Evolutionary conservation across 2,888 invertebrate genomes (phyloP), one percentile per base, ranked within the genome.

Genomic region (Nemotelus nigrinus): DNA sequence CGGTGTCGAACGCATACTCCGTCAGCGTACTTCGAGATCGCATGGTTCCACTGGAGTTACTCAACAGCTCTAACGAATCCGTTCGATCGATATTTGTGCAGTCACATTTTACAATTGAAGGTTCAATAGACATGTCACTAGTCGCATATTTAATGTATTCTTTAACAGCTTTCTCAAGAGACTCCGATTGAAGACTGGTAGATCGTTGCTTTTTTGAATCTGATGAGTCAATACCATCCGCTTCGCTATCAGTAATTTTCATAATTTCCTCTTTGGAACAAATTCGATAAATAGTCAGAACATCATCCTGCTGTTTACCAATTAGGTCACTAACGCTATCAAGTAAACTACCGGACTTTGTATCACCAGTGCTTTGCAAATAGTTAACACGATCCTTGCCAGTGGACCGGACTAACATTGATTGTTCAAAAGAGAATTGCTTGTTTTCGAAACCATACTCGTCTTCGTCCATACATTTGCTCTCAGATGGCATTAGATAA

Each of bases 1-100:
- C 81, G 4, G 81, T 82, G 77, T 82, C 81, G 74, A 82, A 81
- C n/a, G 80, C 81, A 68, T 81, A 81, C 45, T 81, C 82, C 6
- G 82, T 80, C 4, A 81, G 72, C 45, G 81, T 81, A 60, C 82
- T 82, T 44, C 80, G 78, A 5, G 81, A 80, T 6, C 78, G 80
- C 5, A 79, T 77, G 25, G 80, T 81, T 45, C 78, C 81, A 74
- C 81, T 81, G 3, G 81, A 81, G 76, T 79, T 79, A 55, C 82
- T 81, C 7, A 82, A 65, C 4, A 81, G 64, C 63, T 82, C 81
- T 25, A 81, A 65, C 39, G 82, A 82, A 41, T 81, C 80, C 2
- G 80, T 75, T 50, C 79, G 79, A 10, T 78, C 78, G 3, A 81
- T 78, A 44, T 50, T 57, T 4, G 63, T 70, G 8, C 63, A 78